These are phyloP conservation scores for Grantiella picta DNA, from an alignment of 2,113 vertebrate genomes.

Conservation along the genomic window DNA sequence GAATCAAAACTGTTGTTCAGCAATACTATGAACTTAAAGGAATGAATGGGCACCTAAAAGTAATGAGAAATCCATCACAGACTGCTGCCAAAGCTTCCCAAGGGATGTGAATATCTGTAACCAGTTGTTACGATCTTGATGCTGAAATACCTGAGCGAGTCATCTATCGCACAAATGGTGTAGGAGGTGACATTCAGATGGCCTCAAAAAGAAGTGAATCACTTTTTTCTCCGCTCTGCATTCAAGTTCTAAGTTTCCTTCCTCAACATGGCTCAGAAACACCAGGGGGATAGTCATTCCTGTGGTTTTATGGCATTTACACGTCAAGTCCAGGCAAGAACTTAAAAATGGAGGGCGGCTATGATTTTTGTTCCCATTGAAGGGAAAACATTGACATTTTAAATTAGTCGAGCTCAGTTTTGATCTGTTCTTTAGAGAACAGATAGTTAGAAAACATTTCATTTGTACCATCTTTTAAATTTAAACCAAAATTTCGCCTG, in stretches of 20 bases:
- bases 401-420: background rate
- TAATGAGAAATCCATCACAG: background rate
- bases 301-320: conserved; percentile 23
- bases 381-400: background rate
- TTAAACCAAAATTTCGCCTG: background rate
- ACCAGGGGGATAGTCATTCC: conserved; percentile 23
- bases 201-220: background rate
- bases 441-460: background rate
- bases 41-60: background rate
- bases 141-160: background rate
- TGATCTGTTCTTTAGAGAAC: background rate
- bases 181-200: background rate
- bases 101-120: background rate
- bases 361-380: background rate
- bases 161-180: background rate
- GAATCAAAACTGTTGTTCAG: background rate
- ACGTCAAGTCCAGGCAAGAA: conserved; percentile 21
- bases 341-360: background rate
- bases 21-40: background rate
- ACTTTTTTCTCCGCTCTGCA: background rate
- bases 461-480: background rate
- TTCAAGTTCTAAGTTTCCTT: background rate
- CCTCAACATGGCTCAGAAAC: background rate
- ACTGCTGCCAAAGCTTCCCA: background rate
- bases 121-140: background rate